Conservation (phyloP, 2,888 invertebrate species). For the Anodontia alba region DNA sequence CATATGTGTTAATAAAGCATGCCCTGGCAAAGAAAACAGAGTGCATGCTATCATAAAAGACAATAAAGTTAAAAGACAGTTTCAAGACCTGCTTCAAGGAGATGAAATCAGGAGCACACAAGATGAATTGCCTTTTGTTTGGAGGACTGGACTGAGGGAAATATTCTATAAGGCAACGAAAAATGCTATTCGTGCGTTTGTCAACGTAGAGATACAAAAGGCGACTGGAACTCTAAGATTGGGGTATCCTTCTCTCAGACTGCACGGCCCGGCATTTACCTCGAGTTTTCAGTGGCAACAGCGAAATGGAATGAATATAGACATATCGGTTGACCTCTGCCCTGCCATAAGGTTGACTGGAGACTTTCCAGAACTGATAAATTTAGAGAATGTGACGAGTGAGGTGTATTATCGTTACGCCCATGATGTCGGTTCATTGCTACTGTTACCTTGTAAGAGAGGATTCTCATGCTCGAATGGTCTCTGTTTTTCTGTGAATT, state of each 20-base stretch:
- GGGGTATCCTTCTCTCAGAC: not conserved
- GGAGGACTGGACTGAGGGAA: not conserved
- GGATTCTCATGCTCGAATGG: not conserved
- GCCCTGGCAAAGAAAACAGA: not conserved
- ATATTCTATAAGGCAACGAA: not conserved
- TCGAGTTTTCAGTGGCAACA: not conserved
- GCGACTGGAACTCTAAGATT: not conserved
- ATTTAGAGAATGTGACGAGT: not conserved
- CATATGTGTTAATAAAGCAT: not conserved
- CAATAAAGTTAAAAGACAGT: not conserved
- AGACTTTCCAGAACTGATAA: not conserved
- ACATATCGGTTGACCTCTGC: not conserved
- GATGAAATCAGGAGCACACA: not conserved
- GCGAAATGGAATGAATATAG: not conserved
- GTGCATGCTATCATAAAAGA: not conserved
- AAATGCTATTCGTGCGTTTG: not conserved
- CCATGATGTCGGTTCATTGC: not conserved
- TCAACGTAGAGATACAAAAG: not conserved
- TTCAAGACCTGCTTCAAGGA: not conserved
- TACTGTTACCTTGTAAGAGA: not conserved
- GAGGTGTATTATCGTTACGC: not conserved
- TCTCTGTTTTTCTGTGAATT: not conserved
- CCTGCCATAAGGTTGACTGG: not conserved
- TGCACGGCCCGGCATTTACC: not conserved
- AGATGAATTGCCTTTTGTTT: not conserved